Evolutionary conservation across 2,797 vertebrate species (phyloP).

Genomic region (Diplodus puntazzo): DNA sequence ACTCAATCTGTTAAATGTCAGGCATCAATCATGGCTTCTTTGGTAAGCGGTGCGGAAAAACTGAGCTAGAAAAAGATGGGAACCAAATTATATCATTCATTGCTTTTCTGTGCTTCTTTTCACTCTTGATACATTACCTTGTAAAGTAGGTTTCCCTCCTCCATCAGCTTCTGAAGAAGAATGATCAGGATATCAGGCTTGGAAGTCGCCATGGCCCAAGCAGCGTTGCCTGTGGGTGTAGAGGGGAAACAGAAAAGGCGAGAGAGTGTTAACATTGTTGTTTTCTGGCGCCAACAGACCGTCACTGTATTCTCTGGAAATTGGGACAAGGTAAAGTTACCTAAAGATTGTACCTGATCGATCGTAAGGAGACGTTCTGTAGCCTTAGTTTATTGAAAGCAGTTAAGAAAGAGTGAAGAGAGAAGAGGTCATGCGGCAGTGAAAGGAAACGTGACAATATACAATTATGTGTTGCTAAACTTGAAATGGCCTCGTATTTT

Average conservation of each 20-base stretch:
- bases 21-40: constrained; percentile 68
- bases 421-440: constrained; percentile 69
- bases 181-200: constrained; percentile 99
- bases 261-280: constrained; percentile 31
- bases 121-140: constrained; percentile 85
- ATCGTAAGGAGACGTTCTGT: constrained; percentile 91
- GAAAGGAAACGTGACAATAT: constrained; percentile 53
- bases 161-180: constrained; percentile 98
- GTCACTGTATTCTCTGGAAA: constrained; percentile 70
- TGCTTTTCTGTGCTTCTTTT: constrained; percentile 6
- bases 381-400: constrained; percentile 88
- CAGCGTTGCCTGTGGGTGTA: constrained; percentile 91
- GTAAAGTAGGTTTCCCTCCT: constrained; percentile 97
- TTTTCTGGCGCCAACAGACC: constrained; percentile 18
- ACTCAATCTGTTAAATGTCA: constrained; percentile 79
- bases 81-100: constrained; percentile 19
- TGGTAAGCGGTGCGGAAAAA: constrained; percentile 42
- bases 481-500: constrained; percentile 36
- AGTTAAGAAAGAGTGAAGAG: constrained; percentile 78
- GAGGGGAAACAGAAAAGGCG: constrained; percentile 13
- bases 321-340: constrained; percentile 87
- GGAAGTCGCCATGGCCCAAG: constrained; percentile 99
- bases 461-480: constrained; percentile 53
- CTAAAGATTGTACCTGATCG: constrained; percentile 92
- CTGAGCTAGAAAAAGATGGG: constrained; percentile 34